These are phyloP conservation scores for Maccullochella peelii DNA, from an alignment of 2,113 vertebrate species.

Conservation along the genomic window DNA sequence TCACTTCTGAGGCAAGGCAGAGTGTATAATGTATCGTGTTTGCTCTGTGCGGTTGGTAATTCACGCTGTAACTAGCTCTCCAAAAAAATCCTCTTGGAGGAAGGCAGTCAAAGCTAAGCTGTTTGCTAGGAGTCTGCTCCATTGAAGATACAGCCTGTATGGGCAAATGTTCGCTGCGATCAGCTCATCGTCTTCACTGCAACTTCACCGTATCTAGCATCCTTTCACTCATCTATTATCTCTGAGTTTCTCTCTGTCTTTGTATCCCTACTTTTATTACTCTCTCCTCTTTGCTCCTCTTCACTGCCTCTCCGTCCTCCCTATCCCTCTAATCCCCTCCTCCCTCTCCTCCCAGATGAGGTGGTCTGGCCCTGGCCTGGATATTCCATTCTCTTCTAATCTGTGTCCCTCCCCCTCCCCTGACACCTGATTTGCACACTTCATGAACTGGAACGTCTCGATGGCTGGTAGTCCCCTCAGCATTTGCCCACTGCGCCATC, in stretches of 20 bases:
- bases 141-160: slow-evolving; percentile 39
- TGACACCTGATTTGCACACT: slow-evolving; percentile 78
- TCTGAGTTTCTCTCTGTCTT: slow-evolving; percentile 42
- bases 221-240: slow-evolving; percentile 51
- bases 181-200: slow-evolving; percentile 20
- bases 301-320: slow-evolving; percentile 53
- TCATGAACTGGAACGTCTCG: slow-evolving; percentile 78
- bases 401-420: slow-evolving; percentile 38
- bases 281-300: slow-evolving; percentile 42
- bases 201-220: slow-evolving; percentile 31
- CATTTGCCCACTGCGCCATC: slow-evolving; percentile 33
- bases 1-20: slow-evolving; percentile 40
- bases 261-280: slow-evolving; percentile 49
- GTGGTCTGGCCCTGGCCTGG: slow-evolving; percentile 74
- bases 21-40: slow-evolving; percentile 61
- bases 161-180: slow-evolving; percentile 16
- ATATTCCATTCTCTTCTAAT: slow-evolving; percentile 70
- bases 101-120: slow-evolving; percentile 45
- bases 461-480: slow-evolving; percentile 71
- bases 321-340: slow-evolving; percentile 61
- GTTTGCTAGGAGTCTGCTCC: slow-evolving; percentile 35
- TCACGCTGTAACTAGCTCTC: slow-evolving; percentile 44
- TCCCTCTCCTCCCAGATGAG: slow-evolving; percentile 66
- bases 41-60: slow-evolving; percentile 54
- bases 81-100: slow-evolving; percentile 29